These are phyloP conservation scores for Mayetiola destructor DNA, from an alignment of 2,888 invertebrate genomes.

Conservation along the genomic window DNA sequence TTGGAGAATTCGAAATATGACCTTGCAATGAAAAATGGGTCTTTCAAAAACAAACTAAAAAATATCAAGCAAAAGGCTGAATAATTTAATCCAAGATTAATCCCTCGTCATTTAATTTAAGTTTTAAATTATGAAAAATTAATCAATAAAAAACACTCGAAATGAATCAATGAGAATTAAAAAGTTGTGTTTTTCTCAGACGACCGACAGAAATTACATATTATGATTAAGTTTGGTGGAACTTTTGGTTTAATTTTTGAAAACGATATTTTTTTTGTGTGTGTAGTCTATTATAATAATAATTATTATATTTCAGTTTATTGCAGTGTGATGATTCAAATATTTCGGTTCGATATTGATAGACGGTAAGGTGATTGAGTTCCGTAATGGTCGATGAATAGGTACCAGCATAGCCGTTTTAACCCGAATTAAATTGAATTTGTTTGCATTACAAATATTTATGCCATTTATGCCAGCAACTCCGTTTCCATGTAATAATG, in stretches of 20 bases:
- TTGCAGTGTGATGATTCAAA: not conserved
- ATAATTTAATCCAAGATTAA: too few species aligned
- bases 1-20: too few species aligned
- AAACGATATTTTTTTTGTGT: too few species aligned
- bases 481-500: not conserved
- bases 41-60: too few species aligned
- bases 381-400: not conserved
- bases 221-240: not conserved
- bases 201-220: not conserved
- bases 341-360: slow-evolving; percentile 11
- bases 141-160: not conserved
- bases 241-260: not conserved
- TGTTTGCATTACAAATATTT: not conserved
- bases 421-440: not conserved
- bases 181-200: too few species aligned
- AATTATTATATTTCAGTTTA: too few species aligned
- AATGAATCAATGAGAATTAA: not conserved
- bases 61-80: too few species aligned
- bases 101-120: too few species aligned
- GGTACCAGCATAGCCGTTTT: not conserved
- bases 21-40: too few species aligned
- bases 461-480: not conserved
- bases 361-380: slow-evolving; percentile 10
- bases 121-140: too few species aligned
- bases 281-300: too few species aligned